These are phyloP conservation scores for Enteromius argenteus DNA, from an alignment of 2,797 vertebrate species.

Conservation along the genomic window DNA sequence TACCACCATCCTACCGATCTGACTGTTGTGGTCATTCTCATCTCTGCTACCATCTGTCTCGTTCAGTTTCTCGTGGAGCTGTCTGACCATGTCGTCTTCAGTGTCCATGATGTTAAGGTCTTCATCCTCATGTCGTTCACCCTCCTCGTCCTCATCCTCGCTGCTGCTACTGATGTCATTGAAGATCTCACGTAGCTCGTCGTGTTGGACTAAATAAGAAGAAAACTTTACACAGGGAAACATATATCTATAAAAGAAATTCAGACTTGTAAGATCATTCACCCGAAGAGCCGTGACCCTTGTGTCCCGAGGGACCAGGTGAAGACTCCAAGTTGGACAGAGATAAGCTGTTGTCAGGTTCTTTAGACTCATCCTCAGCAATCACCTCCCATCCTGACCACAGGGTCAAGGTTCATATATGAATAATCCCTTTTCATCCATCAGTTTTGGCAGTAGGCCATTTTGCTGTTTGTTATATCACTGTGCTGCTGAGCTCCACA, in stretches of 20 bases:
- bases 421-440: slow-evolving; percentile 18
- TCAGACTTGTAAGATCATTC: slow-evolving; percentile 31
- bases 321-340: slow-evolving; percentile 86
- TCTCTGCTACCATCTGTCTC: slow-evolving; percentile 87
- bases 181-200: slow-evolving; percentile 95
- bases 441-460: not conserved
- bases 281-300: slow-evolving; percentile 86
- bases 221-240: not conserved
- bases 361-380: slow-evolving; percentile 89
- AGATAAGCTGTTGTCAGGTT: slow-evolving; percentile 86
- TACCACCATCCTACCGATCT: slow-evolving; percentile 81
- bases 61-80: slow-evolving; percentile 89
- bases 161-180: slow-evolving; percentile 99
- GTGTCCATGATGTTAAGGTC: slow-evolving; percentile 96
- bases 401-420: slow-evolving; percentile 76
- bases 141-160: slow-evolving; percentile 94
- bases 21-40: slow-evolving; percentile 88
- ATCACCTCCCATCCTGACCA: slow-evolving; percentile 92
- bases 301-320: slow-evolving; percentile 84
- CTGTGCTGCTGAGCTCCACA: slow-evolving; percentile 11
- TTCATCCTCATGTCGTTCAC: slow-evolving; percentile 91
- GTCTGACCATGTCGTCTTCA: slow-evolving; percentile 92
- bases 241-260: not conserved
- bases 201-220: slow-evolving; percentile 80
- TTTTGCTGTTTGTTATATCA: not conserved